Percentiles rank a stretch among this genome's conserved stretches.
Conservation (phyloP, 2,888 invertebrate genomes). For the Tortricodes alternella region DNA sequence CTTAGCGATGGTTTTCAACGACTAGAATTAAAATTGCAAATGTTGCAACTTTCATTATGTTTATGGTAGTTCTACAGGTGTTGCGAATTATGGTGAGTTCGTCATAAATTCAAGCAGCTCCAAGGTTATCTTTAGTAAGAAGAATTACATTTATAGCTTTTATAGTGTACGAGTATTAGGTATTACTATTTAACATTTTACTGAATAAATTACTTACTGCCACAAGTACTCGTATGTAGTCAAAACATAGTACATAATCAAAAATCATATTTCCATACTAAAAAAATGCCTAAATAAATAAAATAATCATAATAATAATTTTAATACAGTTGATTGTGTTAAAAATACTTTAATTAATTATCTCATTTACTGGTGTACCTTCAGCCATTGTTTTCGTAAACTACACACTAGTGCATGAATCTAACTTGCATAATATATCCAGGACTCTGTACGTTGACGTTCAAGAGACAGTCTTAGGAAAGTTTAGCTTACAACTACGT, state of each 20-base stretch:
- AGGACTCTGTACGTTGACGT: slow-evolving; percentile 39
- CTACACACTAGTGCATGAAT: slow-evolving; percentile 27
- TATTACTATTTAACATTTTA: too few relatives aligned
- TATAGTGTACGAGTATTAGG: too few relatives aligned
- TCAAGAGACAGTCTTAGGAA: slow-evolving; percentile 40
- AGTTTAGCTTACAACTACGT: slow-evolving; percentile 41
- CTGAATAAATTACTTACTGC: too few relatives aligned
- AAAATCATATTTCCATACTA: too few relatives aligned
- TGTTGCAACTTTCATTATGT: slow-evolving; percentile 1
- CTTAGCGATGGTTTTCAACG: slow-evolving; percentile 12
- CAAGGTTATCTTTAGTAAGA: neutral
- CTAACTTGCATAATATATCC: slow-evolving; percentile 45
- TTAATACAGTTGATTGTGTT: too few relatives aligned
- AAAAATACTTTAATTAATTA: too few relatives aligned
- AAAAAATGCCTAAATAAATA: too few relatives aligned
- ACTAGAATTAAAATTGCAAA: slow-evolving; percentile 22
- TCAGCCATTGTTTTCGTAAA: slow-evolving; percentile 17
- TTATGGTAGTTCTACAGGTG: slow-evolving; percentile 11
- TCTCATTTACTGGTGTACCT: neutral
- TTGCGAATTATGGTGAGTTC: slow-evolving; percentile 29
- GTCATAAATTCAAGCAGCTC: slow-evolving; percentile 23
- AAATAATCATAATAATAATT: too few relatives aligned
- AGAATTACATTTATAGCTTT: too few relatives aligned
- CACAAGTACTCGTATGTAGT: too few relatives aligned
- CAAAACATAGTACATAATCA: too few relatives aligned